Evolutionary conservation across 2,888 invertebrate species (phyloP), one percentile per base, ranked within the genome.

Genomic region (Acleris laterana): DNA sequence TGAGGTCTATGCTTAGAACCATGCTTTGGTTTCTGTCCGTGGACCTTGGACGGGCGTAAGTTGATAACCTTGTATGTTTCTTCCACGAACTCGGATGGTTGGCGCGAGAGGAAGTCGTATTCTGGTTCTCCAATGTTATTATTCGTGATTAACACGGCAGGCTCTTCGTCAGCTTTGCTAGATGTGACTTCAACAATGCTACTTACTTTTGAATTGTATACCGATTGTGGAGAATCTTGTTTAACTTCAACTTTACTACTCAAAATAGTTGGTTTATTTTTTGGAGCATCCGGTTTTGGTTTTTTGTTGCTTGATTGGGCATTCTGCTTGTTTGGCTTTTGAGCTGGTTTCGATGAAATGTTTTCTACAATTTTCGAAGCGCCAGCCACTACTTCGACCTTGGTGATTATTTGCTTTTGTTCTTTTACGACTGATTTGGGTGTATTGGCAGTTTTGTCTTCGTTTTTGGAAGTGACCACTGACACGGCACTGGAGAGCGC

Each of bases 61-160:
- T 97, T 97, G 59, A 97, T 95, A 74, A 97, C 95, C 88, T 96
- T 96, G 85, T 95, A 97, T 0, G 97, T 96, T 91, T 97, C 97
- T 84, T 97, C 97, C 7, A 96, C 95, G 72, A 96, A 95, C 86
- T 97, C 97, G 9, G 96, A 95, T 0, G 97, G 97, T 78, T 97
- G 97, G 48, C 97, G 94, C 7, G 97, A 97, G 4, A 97, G 93
- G 78, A 97, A 96, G 82, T 97, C 97, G 79, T 97, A 97, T 87
- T 97, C 97, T 0, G 97, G 96, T 70, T 96, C 96, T 22, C 95
- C 96, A 48, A 96, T 94, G 77, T 96, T 96, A 77, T 96, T 97
- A 68, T 96, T 96, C 16, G 94, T 90, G 28, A 94, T 91, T 56
- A 94, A 84, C 51, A 95, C 93, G 17, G 95, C 94, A 68, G 95